Base-by-base conservation (phyloP, 2,113 vertebrate species). In the Mobula birostris region DNA sequence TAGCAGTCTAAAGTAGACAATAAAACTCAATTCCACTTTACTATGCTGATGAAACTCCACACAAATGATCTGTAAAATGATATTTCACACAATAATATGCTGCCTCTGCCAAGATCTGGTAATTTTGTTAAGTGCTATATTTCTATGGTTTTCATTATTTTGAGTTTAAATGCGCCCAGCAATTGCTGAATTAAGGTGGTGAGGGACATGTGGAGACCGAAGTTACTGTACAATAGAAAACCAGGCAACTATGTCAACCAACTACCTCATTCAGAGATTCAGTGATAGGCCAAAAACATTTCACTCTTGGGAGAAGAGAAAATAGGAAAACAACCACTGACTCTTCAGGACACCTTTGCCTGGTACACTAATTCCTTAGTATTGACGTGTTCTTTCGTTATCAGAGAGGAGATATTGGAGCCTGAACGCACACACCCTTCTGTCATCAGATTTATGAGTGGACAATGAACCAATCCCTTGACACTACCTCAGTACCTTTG, bases 41-140 rank as follows among this genome's bases (percentile, higher is more conserved):
- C 11, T 8, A 2, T 5, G 29, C 58, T 63, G 83, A 88, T n/a
- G 83, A 63, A 83, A 87, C 83, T 87, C 83, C n/a, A 56, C 83
- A 6, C 58, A 88, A 88, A 88, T 88, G 29, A 63, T 61, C 83
- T 63, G 58, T 88, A 56, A 88, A 88, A 88, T 63, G 12, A 88
- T 63, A n/a, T 88, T n/a, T 88, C 56, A n/a, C 56, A 87, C 40
- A 48, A 21, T 11, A 8, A 27, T 77, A 24, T 2, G 29, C 7
- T 29, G 29, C 76, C 29, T 0, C 19, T 83, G 19, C 80, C 36
- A 5, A 56, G 58, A 88, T n/a, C 12, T 58, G 14, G 29, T 63
- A n/a, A 27, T 29, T 88, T n/a, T 58, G 21, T 88, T n/a, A 88
- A n/a, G 58, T 32, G 27, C 24, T 63, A 12, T 12, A 88, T n/a